Percentiles rank a stretch among this genome's conserved stretches.
phyloP scores from a whole-genome alignment of 1,140 invertebrate species.

The Medauroidea extradentata region DNA sequence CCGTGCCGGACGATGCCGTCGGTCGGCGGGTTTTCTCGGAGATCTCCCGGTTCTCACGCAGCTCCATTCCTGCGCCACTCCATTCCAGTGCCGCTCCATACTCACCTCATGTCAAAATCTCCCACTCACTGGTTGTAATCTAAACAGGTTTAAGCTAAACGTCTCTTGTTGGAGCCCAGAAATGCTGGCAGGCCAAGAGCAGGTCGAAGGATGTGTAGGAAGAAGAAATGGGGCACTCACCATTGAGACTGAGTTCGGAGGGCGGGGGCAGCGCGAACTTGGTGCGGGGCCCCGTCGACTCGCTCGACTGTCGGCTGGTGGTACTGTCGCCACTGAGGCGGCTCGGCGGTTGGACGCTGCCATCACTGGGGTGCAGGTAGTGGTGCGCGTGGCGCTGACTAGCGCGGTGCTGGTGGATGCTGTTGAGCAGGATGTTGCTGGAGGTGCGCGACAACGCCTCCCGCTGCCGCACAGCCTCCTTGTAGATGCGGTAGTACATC shows the following conservation, averaged over 20 bases:
- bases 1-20: no score
- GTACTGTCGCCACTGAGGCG: neutral
- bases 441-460: slow-evolving; percentile 76
- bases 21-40: no score
- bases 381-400: slow-evolving; percentile 47
- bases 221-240: neutral
- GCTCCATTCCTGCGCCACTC: no score
- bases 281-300: neutral
- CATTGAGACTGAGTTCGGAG: slow-evolving; percentile 9
- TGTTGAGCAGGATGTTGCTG: slow-evolving; percentile 76
- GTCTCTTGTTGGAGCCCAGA: no score
- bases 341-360: neutral
- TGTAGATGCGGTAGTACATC: slow-evolving; percentile 86
- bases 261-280: neutral
- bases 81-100: no score
- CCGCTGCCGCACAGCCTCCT: slow-evolving; percentile 83
- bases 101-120: no score
- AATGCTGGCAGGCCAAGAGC: no score
- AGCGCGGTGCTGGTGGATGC: slow-evolving; percentile 71
- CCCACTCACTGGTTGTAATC: no score
- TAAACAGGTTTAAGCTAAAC: no score
- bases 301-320: slow-evolving; percentile 3
- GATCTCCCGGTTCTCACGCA: no score
- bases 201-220: no score
- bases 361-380: neutral